Percentiles rank a stretch among this genome's conserved stretches.
Evolutionary conservation across 2,888 invertebrate species (phyloP).

Genomic region (Heliconius hortense): DNA sequence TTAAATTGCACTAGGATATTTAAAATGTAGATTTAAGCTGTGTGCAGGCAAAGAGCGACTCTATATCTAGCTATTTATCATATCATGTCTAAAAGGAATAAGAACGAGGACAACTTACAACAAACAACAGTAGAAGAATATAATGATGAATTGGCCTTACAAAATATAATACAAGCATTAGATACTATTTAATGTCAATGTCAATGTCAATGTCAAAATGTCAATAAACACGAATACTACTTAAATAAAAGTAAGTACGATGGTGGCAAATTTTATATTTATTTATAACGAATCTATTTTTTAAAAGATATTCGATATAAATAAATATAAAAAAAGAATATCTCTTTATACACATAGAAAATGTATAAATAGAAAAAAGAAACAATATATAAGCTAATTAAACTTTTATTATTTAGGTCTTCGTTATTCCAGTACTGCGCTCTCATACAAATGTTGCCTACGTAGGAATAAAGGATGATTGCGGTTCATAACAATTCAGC

Average conservation of each 20-base stretch:
- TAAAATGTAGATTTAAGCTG: neutral
- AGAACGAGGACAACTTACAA: neutral
- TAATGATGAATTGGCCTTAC: neutral
- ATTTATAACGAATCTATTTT: too few relatives aligned
- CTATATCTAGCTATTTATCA: neutral
- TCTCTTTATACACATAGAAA: neutral
- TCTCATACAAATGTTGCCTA: slow-evolving; percentile 35
- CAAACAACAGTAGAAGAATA: neutral
- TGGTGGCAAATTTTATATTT: too few relatives aligned
- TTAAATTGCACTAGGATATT: neutral
- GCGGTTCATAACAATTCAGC: slow-evolving; percentile 42
- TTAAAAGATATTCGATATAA: too few relatives aligned
- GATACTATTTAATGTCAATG: neutral
- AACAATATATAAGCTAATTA: slow-evolving; percentile 22
- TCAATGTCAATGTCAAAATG: neutral
- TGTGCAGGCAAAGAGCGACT: neutral
- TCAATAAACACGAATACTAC: neutral
- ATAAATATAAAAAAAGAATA: too few relatives aligned
- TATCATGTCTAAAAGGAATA: neutral
- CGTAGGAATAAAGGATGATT: slow-evolving; percentile 41
- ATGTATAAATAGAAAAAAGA: neutral
- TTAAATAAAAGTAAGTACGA: too few relatives aligned
- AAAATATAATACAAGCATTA: neutral
- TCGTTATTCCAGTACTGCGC: slow-evolving; percentile 23
- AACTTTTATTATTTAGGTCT: slow-evolving; percentile 19